Evolutionary conservation across 2,797 vertebrate genomes (phyloP), one percentile per base, ranked within the genome.

Genomic region (Peromyscus attwateri): DNA sequence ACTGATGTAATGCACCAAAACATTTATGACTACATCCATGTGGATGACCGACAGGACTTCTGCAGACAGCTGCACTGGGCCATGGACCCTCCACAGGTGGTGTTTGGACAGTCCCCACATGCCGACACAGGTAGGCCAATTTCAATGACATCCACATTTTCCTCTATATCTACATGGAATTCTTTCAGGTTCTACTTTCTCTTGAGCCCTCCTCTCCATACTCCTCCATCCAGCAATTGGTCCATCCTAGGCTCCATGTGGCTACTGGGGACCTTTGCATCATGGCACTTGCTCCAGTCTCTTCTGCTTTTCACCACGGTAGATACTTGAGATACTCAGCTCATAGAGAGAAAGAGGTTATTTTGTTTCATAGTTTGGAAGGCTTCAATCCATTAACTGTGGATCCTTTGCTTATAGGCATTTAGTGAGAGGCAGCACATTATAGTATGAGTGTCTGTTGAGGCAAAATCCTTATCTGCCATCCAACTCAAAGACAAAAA

Each of bases 1-100:
- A 99, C 99, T 21, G 99, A 99, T 57, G 99, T 99, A 97, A 99
- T 99, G 99, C 99, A 99, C 98, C 99, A 99, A 98, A 99, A 99
- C 46, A 98, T 99, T 96, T 99, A 99, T 0, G 99, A 99, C 98
- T 99, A 99, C 96, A 99, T 99, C 98, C 99, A 99, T 0, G 99
- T 99, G 97, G 99, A 99, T 37, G 99, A 99, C 98, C 99, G 99
- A 27, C 99, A 99, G 97, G 99, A 99, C 98, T 99, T 99, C 98
- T 98, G 98, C 95, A 99, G 98, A 93, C 99, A 99, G 98, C 99
- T 99, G 75, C 99, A 99, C 98, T 99, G 99, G 99, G 99, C 99
- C 98, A 99, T 99, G 99, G 99, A 99, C 98, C 99, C 99, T 27
- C 99, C 99, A 4, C 99, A 99, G 95, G 98, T 98, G 10, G 95